Evolutionary conservation across 2,797 vertebrate genomes (phyloP).

Genomic region (Diglossa cyanea): DNA sequence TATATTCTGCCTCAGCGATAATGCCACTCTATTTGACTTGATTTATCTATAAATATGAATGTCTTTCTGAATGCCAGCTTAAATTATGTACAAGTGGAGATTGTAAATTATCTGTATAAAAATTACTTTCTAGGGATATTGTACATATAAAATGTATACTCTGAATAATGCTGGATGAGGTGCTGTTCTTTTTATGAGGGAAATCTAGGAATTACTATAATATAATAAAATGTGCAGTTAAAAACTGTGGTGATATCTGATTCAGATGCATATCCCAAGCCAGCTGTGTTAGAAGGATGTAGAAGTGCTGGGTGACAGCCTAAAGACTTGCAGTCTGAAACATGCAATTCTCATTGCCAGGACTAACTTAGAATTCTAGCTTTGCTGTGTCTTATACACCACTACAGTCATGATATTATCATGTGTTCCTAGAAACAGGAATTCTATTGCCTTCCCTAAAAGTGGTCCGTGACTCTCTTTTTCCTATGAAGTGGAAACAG

Average conservation of each 20-base stretch:
- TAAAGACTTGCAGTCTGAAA: background rate
- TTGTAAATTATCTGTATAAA: slow-evolving; percentile 7
- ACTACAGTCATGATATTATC: background rate
- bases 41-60: slow-evolving; percentile 52
- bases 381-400: background rate
- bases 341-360: background rate
- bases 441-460: background rate
- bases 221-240: background rate
- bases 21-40: background rate
- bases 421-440: background rate
- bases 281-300: background rate
- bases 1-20: slow-evolving; percentile 24
- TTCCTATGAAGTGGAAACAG: background rate
- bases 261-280: background rate
- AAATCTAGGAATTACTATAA: background rate
- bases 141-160: background rate
- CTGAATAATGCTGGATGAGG: background rate
- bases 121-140: background rate
- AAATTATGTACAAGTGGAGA: slow-evolving; percentile 22
- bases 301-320: background rate
- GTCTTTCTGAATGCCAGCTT: slow-evolving; percentile 18
- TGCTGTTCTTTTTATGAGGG: background rate
- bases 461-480: background rate
- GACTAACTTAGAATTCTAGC: background rate
- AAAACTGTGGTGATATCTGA: background rate